Percentiles rank a stretch among this genome's conserved stretches.
These are phyloP conservation scores for Drosophila ogumai DNA, from an alignment of 1,140 invertebrate species.

Conservation along the genomic window DNA sequence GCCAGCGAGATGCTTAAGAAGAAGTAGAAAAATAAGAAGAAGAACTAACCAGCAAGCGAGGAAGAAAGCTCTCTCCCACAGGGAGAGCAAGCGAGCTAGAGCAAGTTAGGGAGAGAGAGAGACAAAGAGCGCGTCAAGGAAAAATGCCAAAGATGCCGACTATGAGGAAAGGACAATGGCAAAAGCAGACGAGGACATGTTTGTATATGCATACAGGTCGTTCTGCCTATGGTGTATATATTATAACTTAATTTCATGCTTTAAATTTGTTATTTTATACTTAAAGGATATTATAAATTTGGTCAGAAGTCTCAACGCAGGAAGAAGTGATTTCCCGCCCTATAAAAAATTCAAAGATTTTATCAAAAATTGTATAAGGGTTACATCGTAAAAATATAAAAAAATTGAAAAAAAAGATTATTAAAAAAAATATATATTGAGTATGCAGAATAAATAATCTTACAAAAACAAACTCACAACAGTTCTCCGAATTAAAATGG, in stretches of 20 bases:
- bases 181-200: conserved; percentile 62
- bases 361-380: too few species aligned
- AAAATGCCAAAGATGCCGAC: conserved; percentile 67
- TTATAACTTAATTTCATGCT: not conserved
- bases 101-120: not conserved
- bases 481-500: too few species aligned
- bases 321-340: not conserved
- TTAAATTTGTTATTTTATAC: not conserved
- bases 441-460: too few species aligned
- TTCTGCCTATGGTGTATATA: not conserved
- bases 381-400: too few species aligned
- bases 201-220: conserved; percentile 27
- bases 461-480: too few species aligned
- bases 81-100: conserved; percentile 1
- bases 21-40: conserved; percentile 11
- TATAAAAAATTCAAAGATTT: too few species aligned
- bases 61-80: conserved; percentile 10
- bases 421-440: too few species aligned
- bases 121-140: conserved; percentile 51
- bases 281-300: not conserved
- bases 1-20: conserved; percentile 29
- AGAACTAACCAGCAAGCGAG: conserved; percentile 1
- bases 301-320: not conserved
- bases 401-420: too few species aligned
- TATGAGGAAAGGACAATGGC: conserved; percentile 63